Conservation (phyloP, 2,888 invertebrate genomes). For the Sinhomidia bicolor region DNA sequence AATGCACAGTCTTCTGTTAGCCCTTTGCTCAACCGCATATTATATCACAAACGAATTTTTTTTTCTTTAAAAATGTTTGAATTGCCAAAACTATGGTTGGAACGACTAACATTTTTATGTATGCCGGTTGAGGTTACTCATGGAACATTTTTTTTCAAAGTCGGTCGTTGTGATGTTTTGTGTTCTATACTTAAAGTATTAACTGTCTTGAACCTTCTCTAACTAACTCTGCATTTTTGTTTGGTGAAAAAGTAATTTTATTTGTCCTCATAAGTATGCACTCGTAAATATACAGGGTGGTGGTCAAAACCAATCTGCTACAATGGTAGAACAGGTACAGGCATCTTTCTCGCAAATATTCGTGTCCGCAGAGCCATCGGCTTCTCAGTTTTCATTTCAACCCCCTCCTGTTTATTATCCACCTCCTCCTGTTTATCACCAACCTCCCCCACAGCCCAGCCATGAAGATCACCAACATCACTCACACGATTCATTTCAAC, state of each 20-base stretch:
- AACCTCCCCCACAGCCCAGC: constrained; percentile 72
- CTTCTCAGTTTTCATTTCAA: constrained; percentile 70
- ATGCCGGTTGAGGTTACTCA: constrained; percentile 46
- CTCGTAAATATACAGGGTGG: constrained; percentile 67
- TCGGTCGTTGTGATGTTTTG: constrained; percentile 40
- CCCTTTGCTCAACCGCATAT: constrained; percentile 61
- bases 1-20: constrained; percentile 50
- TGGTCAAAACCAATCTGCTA: constrained; percentile 73
- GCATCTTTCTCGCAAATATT: constrained; percentile 75
- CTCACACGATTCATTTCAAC: constrained; percentile 36
- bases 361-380: constrained; percentile 65
- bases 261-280: constrained; percentile 23
- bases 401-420: constrained; percentile 74
- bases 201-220: constrained; percentile 56
- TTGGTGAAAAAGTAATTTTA: constrained; percentile 57
- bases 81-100: constrained; percentile 39
- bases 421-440: too few relatives aligned
- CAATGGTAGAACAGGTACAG: constrained; percentile 79
- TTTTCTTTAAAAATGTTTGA: constrained; percentile 1
- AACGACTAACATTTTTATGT: constrained; percentile 52
- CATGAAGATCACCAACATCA: constrained; percentile 69
- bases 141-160: constrained; percentile 11
- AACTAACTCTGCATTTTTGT: constrained; percentile 47
- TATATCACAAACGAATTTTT: constrained; percentile 18
- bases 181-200: constrained; percentile 40